These are phyloP conservation scores for Tamias sibiricus DNA, from an alignment of 2,113 vertebrate genomes.

Conservation along the genomic window DNA sequence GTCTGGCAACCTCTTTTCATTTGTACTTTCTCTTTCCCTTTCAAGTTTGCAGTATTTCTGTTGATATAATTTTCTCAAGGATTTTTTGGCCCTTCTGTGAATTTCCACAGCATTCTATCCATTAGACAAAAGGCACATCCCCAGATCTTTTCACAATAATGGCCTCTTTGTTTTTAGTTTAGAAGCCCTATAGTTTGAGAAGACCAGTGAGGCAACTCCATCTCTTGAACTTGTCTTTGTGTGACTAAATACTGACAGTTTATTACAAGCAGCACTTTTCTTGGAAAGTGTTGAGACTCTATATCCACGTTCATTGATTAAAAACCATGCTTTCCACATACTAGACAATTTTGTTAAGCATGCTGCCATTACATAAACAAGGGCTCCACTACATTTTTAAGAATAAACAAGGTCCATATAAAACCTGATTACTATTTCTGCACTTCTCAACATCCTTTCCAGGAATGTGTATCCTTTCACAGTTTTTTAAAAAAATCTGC, in stretches of 20 bases:
- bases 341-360: background rate
- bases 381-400: background rate
- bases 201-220: background rate
- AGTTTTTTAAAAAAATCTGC: background rate
- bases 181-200: background rate
- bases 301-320: background rate
- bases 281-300: too few relatives aligned
- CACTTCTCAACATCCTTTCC: background rate
- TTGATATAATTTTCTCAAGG: background rate
- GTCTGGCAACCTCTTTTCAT: background rate
- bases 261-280: background rate
- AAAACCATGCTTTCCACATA: background rate
- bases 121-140: background rate
- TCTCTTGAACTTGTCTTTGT: background rate
- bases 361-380: background rate
- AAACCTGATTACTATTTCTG: conserved; percentile 4
- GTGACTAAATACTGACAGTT: background rate
- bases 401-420: background rate
- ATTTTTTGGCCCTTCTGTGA: background rate
- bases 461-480: background rate
- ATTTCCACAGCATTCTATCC: background rate
- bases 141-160: background rate
- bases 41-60: background rate
- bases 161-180: background rate
- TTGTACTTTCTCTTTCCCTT: background rate